Evolutionary conservation across 2,888 invertebrate species (phyloP).

Genomic region (Hydropsyche betteni): DNA sequence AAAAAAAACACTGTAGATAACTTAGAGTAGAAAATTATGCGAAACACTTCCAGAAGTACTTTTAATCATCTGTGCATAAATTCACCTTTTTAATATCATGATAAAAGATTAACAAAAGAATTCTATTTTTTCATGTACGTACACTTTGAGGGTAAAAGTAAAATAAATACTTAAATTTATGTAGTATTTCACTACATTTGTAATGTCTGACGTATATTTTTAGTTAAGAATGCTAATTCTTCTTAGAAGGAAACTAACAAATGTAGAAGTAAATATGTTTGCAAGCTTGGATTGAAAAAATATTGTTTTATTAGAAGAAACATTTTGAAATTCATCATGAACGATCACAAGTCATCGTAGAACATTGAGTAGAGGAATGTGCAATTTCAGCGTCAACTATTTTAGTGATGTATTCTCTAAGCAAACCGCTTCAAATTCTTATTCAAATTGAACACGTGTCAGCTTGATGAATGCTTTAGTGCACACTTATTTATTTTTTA

Average conservation of each 20-base stretch:
- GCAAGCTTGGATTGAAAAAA: conserved; percentile 50
- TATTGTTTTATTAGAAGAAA: conserved; percentile 49
- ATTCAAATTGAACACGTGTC: conserved; percentile 32
- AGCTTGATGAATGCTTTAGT: conserved; percentile 4
- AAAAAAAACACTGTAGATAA: conserved; percentile 46
- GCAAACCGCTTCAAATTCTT: conserved; percentile 49
- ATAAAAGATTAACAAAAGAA: conserved; percentile 31
- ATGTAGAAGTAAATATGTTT: conserved; percentile 42
- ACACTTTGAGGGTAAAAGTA: conserved; percentile 26
- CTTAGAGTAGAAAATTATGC: conserved; percentile 39
- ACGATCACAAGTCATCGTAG: conserved; percentile 41
- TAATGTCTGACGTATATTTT: conserved; percentile 18
- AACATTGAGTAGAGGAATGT: conserved; percentile 51
- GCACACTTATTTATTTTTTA: not conserved
- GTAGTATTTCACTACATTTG: conserved; percentile 2
- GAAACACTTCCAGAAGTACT: conserved; percentile 45
- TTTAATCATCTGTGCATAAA: conserved; percentile 51
- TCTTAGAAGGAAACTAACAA: conserved; percentile 34
- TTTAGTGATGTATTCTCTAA: conserved; percentile 51
- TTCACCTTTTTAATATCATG: conserved; percentile 50
- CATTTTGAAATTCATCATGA: conserved; percentile 47
- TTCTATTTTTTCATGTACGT: conserved; percentile 41
- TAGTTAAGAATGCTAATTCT: conserved; percentile 29
- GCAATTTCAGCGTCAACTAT: conserved; percentile 45
- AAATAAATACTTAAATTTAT: conserved; percentile 15